phyloP scores from a whole-genome alignment of 2,888 invertebrate species.

The Venusia cambrica region DNA sequence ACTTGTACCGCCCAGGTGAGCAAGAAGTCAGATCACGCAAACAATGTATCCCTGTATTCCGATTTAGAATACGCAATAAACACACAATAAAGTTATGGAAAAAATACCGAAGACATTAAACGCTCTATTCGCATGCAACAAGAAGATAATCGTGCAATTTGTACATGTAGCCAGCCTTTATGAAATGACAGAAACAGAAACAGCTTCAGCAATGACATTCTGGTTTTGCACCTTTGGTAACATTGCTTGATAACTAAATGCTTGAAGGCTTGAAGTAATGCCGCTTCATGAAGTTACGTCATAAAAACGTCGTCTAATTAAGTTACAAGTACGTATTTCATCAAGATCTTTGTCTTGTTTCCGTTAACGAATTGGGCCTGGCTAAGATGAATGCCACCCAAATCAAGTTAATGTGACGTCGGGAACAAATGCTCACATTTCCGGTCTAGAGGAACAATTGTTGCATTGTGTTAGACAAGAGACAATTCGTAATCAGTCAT shows the following conservation, averaged over 20 bases:
- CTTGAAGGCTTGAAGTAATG: no score
- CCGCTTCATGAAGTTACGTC: no score
- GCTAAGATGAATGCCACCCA: constrained; percentile 30
- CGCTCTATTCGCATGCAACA: constrained; percentile 8
- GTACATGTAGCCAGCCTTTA: no score
- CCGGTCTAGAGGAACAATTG: constrained; percentile 49
- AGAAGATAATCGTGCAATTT: constrained; percentile 1
- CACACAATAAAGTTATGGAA: constrained; percentile 1
- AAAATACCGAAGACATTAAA: constrained; percentile 8
- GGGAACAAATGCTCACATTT: constrained; percentile 43
- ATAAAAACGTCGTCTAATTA: constrained; percentile 6
- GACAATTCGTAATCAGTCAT: constrained; percentile 48
- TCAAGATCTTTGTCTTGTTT: constrained; percentile 17
- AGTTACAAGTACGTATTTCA: constrained; percentile 10
- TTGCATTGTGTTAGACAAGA: constrained; percentile 45
- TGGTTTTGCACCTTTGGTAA: no score
- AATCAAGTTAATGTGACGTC: constrained; percentile 41
- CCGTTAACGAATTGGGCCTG: constrained; percentile 29
- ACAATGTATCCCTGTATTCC: constrained; percentile 26
- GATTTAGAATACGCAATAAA: constrained; percentile 21
- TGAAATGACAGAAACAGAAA: no score
- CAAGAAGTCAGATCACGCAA: constrained; percentile 54
- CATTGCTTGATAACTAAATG: no score
- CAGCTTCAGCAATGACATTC: no score
- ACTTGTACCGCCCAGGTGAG: constrained; percentile 40